Evolutionary conservation across 2,797 vertebrate genomes (phyloP).

Genomic region (Simalia tracyae): DNA sequence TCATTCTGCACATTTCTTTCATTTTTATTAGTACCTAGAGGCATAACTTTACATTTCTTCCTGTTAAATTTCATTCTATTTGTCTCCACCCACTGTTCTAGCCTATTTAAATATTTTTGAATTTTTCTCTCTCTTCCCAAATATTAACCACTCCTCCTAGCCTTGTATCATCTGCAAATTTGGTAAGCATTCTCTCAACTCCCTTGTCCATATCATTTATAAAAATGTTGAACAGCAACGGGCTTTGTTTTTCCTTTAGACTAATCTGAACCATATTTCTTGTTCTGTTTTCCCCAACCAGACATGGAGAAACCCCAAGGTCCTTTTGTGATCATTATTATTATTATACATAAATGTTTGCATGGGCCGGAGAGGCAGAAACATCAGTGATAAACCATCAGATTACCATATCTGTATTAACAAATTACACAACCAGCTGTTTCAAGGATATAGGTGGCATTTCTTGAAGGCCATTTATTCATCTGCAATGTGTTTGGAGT

Average conservation of each 20-base stretch:
- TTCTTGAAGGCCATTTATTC: constrained; percentile 4
- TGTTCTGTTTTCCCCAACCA: neutral
- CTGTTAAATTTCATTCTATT: neutral
- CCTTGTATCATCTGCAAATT: neutral
- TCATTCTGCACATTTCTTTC: neutral
- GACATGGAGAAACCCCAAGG: neutral
- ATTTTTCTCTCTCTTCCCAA: neutral
- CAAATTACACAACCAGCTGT: neutral
- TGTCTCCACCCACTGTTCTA: neutral
- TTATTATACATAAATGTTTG: neutral
- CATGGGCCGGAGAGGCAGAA: neutral
- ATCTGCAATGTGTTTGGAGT: neutral
- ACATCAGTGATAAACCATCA: constrained; percentile 2
- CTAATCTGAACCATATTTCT: neutral
- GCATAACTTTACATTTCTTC: neutral
- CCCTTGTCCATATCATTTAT: neutral
- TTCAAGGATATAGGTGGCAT: neutral
- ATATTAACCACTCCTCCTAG: neutral
- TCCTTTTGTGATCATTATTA: neutral
- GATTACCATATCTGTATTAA: neutral
- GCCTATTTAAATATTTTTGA: neutral
- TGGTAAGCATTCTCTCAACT: neutral
- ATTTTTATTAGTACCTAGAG: neutral
- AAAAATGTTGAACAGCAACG: neutral
- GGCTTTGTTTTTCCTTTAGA: neutral